A percentile compares a stretch with the other conserved stretches of the same genome.
These are phyloP conservation scores for Piscicola geometra DNA, from an alignment of 2,888 invertebrate species.

Conservation along the genomic window DNA sequence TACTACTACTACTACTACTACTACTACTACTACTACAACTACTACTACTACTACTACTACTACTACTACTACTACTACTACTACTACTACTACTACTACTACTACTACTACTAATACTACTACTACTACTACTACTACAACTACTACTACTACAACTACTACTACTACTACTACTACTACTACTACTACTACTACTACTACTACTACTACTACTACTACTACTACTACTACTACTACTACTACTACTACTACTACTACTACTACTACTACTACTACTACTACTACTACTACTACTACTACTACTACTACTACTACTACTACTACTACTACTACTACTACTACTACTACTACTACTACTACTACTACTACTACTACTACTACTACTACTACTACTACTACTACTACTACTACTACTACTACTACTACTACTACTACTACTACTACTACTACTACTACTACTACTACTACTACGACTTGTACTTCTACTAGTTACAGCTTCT, in stretches of 20 bases:
- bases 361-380: constrained; percentile 17
- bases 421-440: constrained; percentile 26
- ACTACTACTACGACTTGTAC: too few species aligned
- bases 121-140: not conserved
- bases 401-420: constrained; percentile 2
- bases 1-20: not conserved
- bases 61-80: not conserved
- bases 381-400: constrained; percentile 7
- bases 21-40: not conserved
- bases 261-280: constrained; percentile 17
- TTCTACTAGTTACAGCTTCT: too few species aligned
- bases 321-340: constrained; percentile 7
- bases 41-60: constrained; percentile 9
- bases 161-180: constrained; percentile 7
- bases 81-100: not conserved
- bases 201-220: constrained; percentile 17
- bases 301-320: constrained; percentile 17
- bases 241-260: not conserved
- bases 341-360: constrained; percentile 14
- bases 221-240: not conserved
- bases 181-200: constrained; percentile 17
- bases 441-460: constrained; percentile 26
- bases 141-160: not conserved
- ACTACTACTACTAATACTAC: too few species aligned
- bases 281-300: constrained; percentile 14